Conservation (phyloP, 64 coral and sea anemone species). For the Cladopsammia gracilis region DNA sequence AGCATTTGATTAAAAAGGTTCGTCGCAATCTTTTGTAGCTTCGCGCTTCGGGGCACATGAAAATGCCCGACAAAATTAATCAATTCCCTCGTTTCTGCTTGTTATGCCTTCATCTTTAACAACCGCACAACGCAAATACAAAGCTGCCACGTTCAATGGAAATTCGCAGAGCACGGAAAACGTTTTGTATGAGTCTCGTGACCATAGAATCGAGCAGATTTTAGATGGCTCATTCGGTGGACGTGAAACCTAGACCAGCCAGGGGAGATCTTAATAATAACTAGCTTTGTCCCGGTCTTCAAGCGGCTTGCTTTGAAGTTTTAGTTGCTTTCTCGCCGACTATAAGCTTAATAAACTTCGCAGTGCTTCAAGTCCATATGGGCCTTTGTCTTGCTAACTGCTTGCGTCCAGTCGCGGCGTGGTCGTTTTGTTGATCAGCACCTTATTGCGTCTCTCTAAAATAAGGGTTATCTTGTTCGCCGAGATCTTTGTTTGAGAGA, state of each 20-base stretch:
- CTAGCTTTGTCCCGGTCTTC: constrained; percentile 21
- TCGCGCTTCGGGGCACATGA: constrained; percentile 57
- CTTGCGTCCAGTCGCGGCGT: neutral
- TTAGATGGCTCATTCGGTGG: neutral
- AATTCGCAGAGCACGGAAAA: neutral
- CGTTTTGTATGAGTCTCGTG: neutral
- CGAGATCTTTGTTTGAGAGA: neutral
- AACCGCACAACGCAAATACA: neutral
- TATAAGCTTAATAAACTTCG: constrained; percentile 31
- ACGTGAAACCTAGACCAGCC: neutral
- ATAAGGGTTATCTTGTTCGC: neutral
- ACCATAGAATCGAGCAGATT: neutral
- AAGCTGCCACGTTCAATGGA: neutral
- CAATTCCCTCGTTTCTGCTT: neutral
- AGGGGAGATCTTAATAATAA: constrained; percentile 35
- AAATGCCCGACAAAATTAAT: constrained; percentile 57
- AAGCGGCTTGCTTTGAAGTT: constrained; percentile 50
- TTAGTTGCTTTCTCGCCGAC: constrained; percentile 8
- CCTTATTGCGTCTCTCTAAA: neutral
- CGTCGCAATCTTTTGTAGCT: constrained; percentile 58
- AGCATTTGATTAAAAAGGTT: constrained; percentile 27
- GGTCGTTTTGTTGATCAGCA: neutral
- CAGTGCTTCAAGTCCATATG: constrained; percentile 30
- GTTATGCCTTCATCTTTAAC: neutral
- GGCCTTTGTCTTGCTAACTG: constrained; percentile 16